Conservation (phyloP, 2,113 vertebrate genomes). For the Mormoops blainvillei region DNA sequence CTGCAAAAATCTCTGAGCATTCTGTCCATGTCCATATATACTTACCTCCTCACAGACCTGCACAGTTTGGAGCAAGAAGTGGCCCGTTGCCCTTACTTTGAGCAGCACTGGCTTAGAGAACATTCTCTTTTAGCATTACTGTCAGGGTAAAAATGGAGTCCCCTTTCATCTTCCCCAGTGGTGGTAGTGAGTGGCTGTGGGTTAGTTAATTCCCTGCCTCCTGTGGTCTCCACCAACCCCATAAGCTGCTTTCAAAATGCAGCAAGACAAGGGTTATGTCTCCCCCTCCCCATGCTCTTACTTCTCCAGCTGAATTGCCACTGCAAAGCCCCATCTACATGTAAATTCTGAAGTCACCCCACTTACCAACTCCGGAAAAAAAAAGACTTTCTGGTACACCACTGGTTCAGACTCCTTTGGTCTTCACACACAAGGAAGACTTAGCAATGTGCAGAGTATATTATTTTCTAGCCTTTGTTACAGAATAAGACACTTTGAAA, state of each 20-base stretch:
- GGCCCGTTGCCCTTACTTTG: neutral
- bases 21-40: neutral
- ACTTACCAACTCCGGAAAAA: neutral
- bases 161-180: neutral
- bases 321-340: neutral
- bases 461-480: neutral
- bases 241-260: neutral
- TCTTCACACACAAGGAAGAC: neutral
- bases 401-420: neutral
- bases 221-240: neutral
- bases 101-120: neutral
- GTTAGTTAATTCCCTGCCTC: neutral
- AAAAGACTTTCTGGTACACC: neutral
- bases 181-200: neutral
- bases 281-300: too few relatives aligned
- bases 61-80: neutral
- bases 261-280: neutral
- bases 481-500: neutral
- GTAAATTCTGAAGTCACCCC: neutral
- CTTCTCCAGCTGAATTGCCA: neutral
- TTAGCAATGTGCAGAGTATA: neutral
- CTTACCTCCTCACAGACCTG: neutral
- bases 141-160: neutral
- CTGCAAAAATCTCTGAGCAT: neutral
- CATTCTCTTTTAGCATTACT: neutral